Base-by-base conservation (phyloP, 2,113 vertebrate species). In the Gallinago media region DNA sequence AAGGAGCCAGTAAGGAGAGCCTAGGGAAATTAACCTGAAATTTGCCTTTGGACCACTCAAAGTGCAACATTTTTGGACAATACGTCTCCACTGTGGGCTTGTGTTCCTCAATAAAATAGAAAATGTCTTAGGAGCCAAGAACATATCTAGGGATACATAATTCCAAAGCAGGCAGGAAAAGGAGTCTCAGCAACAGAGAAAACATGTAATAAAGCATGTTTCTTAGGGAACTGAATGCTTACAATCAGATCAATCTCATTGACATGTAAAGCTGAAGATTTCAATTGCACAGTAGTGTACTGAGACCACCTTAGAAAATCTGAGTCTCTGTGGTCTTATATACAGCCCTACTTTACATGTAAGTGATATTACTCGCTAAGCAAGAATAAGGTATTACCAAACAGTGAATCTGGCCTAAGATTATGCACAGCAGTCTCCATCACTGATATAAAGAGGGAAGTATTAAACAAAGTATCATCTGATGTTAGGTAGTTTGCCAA, bases 1-100 rank as follows among this genome's bases (percentile, higher is more conserved):
- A 92, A 94, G 62, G 27, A 96, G 42, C 46, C 63, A 80, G 67
- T 90, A 90, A 88, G 32, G 31, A 32, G 91, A 94, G 38, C 72
- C 79, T 82, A n/a, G 94, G 92, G 85, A 93, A 83, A 96, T 94
- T 88, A 92, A 88, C 40, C 59, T 84, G 22, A 93, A 80, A 9
- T 74, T 83, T 90, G 59, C 63, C 36, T 86, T 94, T 71, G 68
- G 82, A 91, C 22, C n/a, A 38, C 83, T 94, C 59, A 42, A 12
- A 1, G 1, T 66, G 42, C 55, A 86, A 16, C 19, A 71, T 86
- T 93, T 88, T 83, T 93, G 61, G 81, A 63, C 58, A 52, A 29
- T 52, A 36, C 2, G 1, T 54, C 78, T 83, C 54, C 7, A 2
- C 54, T 66, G 3, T 21, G 22, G n/a, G 21, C 59, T 78, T 80